A percentile compares a stretch with the other conserved stretches of the same genome.
These are phyloP conservation scores for Cotesia chilonis DNA, from an alignment of 1,140 invertebrate genomes.

Conservation along the genomic window DNA sequence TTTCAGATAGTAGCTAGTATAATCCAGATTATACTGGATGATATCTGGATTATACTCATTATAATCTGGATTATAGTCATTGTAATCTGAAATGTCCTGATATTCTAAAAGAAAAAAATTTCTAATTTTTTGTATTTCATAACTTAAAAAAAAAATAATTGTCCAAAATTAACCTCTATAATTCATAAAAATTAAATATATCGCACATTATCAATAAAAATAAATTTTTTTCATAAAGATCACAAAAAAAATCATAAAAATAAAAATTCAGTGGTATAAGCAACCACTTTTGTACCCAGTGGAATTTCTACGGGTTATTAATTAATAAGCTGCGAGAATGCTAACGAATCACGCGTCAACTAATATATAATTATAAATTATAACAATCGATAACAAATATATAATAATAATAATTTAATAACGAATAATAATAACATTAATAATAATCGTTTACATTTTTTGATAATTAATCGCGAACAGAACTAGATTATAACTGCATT, in stretches of 20 bases:
- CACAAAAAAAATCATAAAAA: not conserved
- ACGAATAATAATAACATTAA: not conserved
- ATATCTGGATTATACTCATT: too few relatives aligned
- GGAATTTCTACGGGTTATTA: not conserved
- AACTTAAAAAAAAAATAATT: too few relatives aligned
- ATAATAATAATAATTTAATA: constrained; percentile 1
- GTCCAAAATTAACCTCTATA: too few relatives aligned
- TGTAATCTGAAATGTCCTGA: too few relatives aligned
- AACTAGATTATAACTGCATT: not conserved
- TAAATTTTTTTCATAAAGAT: not conserved
- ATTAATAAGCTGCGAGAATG: not conserved
- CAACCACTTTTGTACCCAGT: constrained; percentile 5
- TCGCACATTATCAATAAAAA: too few relatives aligned
- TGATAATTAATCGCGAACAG: constrained; percentile 4
- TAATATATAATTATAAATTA: not conserved
- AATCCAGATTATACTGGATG: too few relatives aligned
- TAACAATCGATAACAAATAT: not conserved
- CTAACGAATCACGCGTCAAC: not conserved
- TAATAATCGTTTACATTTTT: constrained; percentile 7
- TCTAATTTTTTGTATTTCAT: too few relatives aligned
- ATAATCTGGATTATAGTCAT: too few relatives aligned
- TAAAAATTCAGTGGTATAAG: not conserved
- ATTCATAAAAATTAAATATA: too few relatives aligned
- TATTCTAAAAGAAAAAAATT: too few relatives aligned
- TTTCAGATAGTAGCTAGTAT: too few relatives aligned